Evolutionary conservation across 35 echinoderm and acorn worm genomes (phyloP), one percentile per base, ranked within the genome.

Genomic region (Heliocidaris erythrogramma): DNA sequence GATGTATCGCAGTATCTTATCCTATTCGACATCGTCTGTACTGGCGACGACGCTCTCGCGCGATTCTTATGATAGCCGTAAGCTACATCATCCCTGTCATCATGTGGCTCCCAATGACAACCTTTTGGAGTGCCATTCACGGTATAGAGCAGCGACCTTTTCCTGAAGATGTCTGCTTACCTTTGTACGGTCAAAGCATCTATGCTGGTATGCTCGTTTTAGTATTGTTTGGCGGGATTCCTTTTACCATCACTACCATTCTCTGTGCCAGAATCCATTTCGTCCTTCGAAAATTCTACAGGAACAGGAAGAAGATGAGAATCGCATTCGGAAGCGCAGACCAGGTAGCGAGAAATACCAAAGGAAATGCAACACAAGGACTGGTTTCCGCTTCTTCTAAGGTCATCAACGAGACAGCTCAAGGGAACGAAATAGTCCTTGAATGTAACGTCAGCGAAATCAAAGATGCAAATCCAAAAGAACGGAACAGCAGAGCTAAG

Each of bases 1-100:
- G 95, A 30, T 96, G 49, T 85, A 61, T 91, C 12, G 95, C 95
- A 17, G 49, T 96, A 65, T 18, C 71, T 9, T 78, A 56, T 48
- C 95, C 95, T n/a, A 49, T 96, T 10, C 47, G 92, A 2, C 95
- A 96, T 87, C 65, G 87, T 18, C 87, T 7, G 11, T 32, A 31
- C 18, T 89, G 87, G 87, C 87, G 87, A 42, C 87, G 87, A 17
- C 87, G 87, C 12, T 42, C 87, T 42, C 87, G 87, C 7, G 87
- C 87, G 31, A 89, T 89, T n/a, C 87, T 42, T 6, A 14, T 89
- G 31, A 89, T 89, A 9, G 31, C 87, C 30, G 16, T 42, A 4
- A 6, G 87, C 87, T 89, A 89, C 17, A 42, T 89, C 87, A 89
- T 89, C 29, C 87, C 87, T 4, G 31, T 32, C 47, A 32, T 89